phyloP scores from a whole-genome alignment of 1,140 invertebrate genomes.

The Drosophila parabipectinata region DNA sequence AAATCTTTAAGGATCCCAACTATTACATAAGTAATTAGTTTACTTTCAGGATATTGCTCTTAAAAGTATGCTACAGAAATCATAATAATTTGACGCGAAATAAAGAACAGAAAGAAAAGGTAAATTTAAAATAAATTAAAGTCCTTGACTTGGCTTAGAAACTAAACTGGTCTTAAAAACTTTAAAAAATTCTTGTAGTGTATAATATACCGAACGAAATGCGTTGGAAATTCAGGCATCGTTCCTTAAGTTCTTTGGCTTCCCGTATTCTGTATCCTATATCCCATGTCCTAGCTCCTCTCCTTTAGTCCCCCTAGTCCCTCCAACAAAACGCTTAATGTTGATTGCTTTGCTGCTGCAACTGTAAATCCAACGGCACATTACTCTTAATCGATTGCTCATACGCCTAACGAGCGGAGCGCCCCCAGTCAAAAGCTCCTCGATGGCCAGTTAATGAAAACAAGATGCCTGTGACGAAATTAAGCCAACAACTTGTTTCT shows the following conservation, averaged over 20 bases:
- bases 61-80: constrained; percentile 1
- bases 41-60: neutral
- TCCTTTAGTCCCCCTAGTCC: neutral
- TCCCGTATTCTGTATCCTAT: neutral
- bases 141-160: too few relatives aligned
- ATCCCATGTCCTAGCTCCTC: neutral
- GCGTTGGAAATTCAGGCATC: neutral
- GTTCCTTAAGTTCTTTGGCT: constrained; percentile 4
- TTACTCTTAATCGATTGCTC: constrained; percentile 78
- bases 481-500: constrained; percentile 61
- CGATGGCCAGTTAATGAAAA: constrained; percentile 76
- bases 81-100: too few relatives aligned
- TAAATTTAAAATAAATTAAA: too few relatives aligned
- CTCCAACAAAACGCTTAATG: constrained; percentile 70
- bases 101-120: too few relatives aligned
- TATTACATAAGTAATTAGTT: too few relatives aligned
- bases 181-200: neutral
- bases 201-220: neutral
- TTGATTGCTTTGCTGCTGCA: constrained; percentile 64
- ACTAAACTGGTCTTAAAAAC: neutral
- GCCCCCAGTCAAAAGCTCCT: constrained; percentile 35
- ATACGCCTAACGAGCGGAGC: constrained; percentile 69
- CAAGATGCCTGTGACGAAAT: constrained; percentile 75
- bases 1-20: too few relatives aligned
- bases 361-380: constrained; percentile 68